Conservation (phyloP, 2,113 vertebrate genomes). For the Epinephelus moara region DNA sequence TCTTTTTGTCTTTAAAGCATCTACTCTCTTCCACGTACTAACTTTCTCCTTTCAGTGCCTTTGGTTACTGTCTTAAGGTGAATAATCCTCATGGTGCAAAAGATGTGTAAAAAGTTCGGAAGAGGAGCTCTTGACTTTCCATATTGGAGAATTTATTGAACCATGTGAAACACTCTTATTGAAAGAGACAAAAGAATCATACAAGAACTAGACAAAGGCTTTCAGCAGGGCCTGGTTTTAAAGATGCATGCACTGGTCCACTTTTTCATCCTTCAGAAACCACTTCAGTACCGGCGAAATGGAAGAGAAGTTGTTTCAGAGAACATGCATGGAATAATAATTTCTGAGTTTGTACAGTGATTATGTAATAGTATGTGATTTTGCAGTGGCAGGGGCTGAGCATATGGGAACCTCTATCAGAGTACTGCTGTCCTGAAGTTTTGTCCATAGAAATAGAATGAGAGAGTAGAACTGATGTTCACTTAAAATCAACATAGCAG, state of each 20-base stretch:
- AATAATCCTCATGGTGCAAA: neutral
- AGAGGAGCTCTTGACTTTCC: conserved; percentile 63
- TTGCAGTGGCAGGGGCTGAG: neutral
- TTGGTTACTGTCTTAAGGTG: conserved; percentile 18
- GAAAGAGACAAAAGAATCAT: conserved; percentile 35
- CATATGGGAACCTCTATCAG: neutral
- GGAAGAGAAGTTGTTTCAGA: conserved; percentile 9
- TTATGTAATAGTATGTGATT: neutral
- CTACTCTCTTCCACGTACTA: neutral
- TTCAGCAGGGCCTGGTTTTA: conserved; percentile 15
- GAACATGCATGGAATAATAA: neutral
- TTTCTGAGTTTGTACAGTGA: neutral
- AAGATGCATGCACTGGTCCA: conserved; percentile 49
- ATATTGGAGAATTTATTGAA: conserved; percentile 76
- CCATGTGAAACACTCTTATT: conserved; percentile 46
- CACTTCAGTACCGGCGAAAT: neutral
- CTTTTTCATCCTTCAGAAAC: conserved; percentile 48
- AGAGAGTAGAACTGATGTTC: too few species aligned
- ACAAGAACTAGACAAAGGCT: conserved; percentile 35
- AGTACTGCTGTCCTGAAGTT: conserved; percentile 1
- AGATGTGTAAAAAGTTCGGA: conserved; percentile 7
- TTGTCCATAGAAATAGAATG: too few species aligned
- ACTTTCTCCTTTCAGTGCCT: conserved; percentile 10
- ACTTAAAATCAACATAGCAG: too few species aligned
- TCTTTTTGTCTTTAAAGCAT: neutral